Evolutionary conservation across 2,888 invertebrate species (phyloP).

Genomic region (Epinotia bilunana): DNA sequence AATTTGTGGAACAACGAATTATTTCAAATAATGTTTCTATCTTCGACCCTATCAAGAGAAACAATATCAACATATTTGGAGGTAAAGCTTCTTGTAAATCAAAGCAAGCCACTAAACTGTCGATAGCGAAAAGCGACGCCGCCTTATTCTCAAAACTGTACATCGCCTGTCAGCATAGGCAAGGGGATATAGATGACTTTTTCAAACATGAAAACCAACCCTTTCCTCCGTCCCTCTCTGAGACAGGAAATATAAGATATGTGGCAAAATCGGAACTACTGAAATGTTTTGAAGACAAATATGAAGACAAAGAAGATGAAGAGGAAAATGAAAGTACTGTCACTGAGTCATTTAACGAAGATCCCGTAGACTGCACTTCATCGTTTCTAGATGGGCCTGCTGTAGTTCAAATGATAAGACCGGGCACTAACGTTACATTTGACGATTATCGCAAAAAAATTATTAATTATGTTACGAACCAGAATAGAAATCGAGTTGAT

Average conservation of each 20-base stretch:
- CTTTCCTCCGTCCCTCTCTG: constrained; percentile 42
- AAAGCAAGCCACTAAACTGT: constrained; percentile 42
- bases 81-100: constrained; percentile 36
- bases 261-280: constrained; percentile 42
- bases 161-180: constrained; percentile 45
- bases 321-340: constrained; percentile 38
- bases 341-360: constrained; percentile 29
- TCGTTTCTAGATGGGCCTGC: constrained; percentile 39
- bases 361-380: constrained; percentile 40
- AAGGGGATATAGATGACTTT: constrained; percentile 43
- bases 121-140: constrained; percentile 43
- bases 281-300: constrained; percentile 44
- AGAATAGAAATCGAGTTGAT: no score
- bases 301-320: constrained; percentile 43
- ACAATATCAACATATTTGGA: constrained; percentile 39
- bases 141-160: constrained; percentile 44
- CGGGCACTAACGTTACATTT: no score
- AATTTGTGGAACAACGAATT: constrained; percentile 38
- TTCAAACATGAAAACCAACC: constrained; percentile 43
- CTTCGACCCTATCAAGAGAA: constrained; percentile 32
- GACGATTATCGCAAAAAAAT: no score
- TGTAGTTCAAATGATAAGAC: no score
- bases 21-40: constrained; percentile 42
- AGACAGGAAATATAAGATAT: constrained; percentile 42
- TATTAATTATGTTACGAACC: no score